These are phyloP conservation scores for Drosophila borealis DNA, from an alignment of 2,888 invertebrate species.

Conservation along the genomic window DNA sequence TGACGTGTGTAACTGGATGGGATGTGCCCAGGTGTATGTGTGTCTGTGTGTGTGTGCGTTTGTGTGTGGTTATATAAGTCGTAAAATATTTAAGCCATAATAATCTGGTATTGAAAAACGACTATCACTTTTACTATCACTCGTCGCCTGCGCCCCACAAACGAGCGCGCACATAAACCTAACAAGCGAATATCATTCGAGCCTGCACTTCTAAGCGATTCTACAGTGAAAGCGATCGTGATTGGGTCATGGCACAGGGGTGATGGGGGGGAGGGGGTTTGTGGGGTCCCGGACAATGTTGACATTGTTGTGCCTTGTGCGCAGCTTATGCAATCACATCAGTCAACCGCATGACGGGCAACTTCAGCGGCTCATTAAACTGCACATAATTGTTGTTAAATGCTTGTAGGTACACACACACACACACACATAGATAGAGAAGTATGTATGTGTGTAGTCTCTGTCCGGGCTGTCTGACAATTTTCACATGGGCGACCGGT, in stretches of 20 bases:
- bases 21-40: conserved; percentile 16
- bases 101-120: conserved; percentile 76
- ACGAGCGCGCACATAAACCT: conserved; percentile 26
- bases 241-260: background rate
- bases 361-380: conserved; percentile 69
- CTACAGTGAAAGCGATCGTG: conserved; percentile 68
- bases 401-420: conserved; percentile 21
- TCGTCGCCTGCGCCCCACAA: conserved; percentile 13
- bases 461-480: conserved; percentile 32
- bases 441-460: too few relatives aligned
- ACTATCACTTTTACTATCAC: conserved; percentile 79
- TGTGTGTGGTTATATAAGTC: conserved; percentile 73
- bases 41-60: conserved; percentile 7
- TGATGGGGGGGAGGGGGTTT: background rate
- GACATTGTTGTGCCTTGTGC: conserved; percentile 55
- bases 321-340: conserved; percentile 72
- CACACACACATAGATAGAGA: background rate
- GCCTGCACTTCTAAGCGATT: conserved; percentile 70
- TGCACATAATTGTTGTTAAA: conserved; percentile 70
- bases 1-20: conserved; percentile 59
- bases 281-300: conserved; percentile 26
- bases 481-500: conserved; percentile 71
- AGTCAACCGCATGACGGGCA: conserved; percentile 64
- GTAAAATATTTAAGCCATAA: conserved; percentile 80
- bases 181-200: conserved; percentile 56